These are phyloP conservation scores for Tetranychus cinnabarinus DNA, from an alignment of 1,140 invertebrate species.

Conservation along the genomic window DNA sequence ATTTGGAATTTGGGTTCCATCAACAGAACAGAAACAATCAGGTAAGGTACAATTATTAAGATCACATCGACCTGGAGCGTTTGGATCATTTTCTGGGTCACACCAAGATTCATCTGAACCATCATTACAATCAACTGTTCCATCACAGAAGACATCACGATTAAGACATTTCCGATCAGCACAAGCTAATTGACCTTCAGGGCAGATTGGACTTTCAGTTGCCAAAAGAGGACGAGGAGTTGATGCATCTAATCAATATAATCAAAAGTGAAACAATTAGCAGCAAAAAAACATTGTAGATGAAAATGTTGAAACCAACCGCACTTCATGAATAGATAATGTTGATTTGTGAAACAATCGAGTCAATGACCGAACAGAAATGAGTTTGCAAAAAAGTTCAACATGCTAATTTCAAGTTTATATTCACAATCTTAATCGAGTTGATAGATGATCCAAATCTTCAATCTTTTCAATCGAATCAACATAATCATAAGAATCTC, in stretches of 20 bases:
- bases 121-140: constrained; percentile 46
- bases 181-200: constrained; percentile 37
- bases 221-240: constrained; percentile 41
- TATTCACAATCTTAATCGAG: too few species aligned
- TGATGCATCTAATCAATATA: constrained; percentile 29
- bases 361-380: too few species aligned
- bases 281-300: too few species aligned
- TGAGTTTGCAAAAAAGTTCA: too few species aligned
- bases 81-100: constrained; percentile 44
- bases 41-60: constrained; percentile 60
- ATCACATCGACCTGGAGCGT: constrained; percentile 68
- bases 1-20: constrained; percentile 64
- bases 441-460: too few species aligned
- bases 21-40: constrained; percentile 78
- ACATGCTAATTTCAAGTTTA: too few species aligned
- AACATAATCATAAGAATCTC: too few species aligned
- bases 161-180: constrained; percentile 45
- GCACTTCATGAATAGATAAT: too few species aligned
- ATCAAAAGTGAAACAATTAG: too few species aligned
- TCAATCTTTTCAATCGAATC: too few species aligned
- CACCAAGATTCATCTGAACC: constrained; percentile 38
- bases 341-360: too few species aligned
- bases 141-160: constrained; percentile 54
- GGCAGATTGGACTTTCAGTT: constrained; percentile 34
- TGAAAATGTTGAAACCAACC: too few species aligned